Evolutionary conservation across 1,140 invertebrate species (phyloP).

Genomic region (Cyclargus thomasi): DNA sequence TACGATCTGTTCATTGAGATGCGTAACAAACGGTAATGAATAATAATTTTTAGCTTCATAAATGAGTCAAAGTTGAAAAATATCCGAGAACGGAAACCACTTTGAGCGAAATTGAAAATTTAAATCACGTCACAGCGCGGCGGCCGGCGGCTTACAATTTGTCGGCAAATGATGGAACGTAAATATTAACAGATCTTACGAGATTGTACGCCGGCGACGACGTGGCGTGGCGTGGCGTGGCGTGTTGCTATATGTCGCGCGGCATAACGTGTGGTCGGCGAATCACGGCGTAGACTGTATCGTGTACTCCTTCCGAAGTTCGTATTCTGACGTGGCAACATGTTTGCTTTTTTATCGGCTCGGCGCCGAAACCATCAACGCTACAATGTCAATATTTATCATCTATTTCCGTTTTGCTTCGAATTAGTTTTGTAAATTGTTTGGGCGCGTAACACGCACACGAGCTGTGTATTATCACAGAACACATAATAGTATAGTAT

Average conservation of each 20-base stretch:
- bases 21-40: too few species aligned
- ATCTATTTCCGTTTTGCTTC: not conserved
- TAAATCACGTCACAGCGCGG: not conserved
- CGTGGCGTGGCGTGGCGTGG: not conserved
- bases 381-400: not conserved
- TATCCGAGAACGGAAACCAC: not conserved
- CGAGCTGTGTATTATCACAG: too few species aligned
- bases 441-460: not conserved
- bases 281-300: too few species aligned
- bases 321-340: not conserved
- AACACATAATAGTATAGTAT: too few species aligned
- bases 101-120: not conserved
- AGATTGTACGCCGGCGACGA: not conserved
- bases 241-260: not conserved
- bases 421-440: not conserved
- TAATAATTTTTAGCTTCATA: not conserved
- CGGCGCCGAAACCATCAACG: not conserved
- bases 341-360: not conserved
- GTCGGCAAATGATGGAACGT: not conserved
- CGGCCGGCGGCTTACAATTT: not conserved
- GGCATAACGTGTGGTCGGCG: too few species aligned
- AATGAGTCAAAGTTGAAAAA: not conserved
- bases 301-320: not conserved
- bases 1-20: too few species aligned
- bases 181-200: not conserved